phyloP scores from a whole-genome alignment of 1,140 invertebrate genomes.

The Drosophila pseudoananassae region DNA sequence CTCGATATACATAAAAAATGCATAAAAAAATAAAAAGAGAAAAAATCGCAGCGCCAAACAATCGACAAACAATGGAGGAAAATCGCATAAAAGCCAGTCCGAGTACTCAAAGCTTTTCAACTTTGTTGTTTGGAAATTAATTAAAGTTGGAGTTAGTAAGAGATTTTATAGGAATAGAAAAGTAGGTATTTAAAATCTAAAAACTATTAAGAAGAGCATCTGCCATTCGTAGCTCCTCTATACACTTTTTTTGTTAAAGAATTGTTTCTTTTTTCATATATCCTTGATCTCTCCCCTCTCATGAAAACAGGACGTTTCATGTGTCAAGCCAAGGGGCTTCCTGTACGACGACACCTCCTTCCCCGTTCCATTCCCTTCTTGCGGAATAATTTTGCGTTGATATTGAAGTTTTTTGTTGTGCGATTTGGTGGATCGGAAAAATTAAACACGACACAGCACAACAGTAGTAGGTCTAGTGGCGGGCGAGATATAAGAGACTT shows the following conservation, averaged over 20 bases:
- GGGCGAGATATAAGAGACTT: constrained; percentile 45
- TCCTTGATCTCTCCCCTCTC: constrained; percentile 8
- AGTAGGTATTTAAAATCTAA: no score
- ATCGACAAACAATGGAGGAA: constrained; percentile 50
- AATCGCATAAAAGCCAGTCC: constrained; percentile 23
- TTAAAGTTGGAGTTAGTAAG: background rate
- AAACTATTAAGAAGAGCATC: constrained; percentile 29
- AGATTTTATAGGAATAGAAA: background rate
- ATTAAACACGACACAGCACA: constrained; percentile 53
- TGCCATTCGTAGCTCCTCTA: constrained; percentile 5
- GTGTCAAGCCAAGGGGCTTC: constrained; percentile 66
- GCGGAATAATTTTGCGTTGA: background rate
- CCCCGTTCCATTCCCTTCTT: background rate
- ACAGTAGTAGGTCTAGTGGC: no score
- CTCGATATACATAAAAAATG: constrained; percentile 78
- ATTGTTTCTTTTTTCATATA: constrained; percentile 1
- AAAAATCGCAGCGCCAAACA: constrained; percentile 36
- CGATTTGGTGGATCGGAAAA: constrained; percentile 64
- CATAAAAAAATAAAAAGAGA: constrained; percentile 48
- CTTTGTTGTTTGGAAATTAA: background rate
- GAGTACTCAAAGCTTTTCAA: background rate
- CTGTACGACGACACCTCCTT: constrained; percentile 57
- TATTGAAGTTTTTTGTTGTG: constrained; percentile 8
- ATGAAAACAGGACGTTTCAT: constrained; percentile 63
- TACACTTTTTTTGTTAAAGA: background rate